A percentile compares a stretch with the other conserved stretches of the same genome.
Conservation (phyloP, 2,113 vertebrate species). For the Leptodactylus fuscus region DNA sequence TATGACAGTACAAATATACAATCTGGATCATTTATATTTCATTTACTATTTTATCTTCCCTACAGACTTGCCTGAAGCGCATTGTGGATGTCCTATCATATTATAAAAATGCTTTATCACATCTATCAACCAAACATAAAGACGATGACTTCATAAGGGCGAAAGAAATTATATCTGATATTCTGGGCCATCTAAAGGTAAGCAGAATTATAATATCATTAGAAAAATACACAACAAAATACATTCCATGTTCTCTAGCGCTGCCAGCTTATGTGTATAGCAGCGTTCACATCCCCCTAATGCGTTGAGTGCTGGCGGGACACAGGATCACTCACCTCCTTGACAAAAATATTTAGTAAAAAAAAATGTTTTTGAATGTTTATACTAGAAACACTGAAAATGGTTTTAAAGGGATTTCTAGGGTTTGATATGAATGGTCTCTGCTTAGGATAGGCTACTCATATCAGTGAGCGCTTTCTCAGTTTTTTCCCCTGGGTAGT, state of each 20-base stretch:
- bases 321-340: too few species aligned
- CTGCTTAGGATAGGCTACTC: too few species aligned
- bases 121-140: background rate
- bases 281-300: too few species aligned
- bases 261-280: too few species aligned
- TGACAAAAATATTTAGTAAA: too few species aligned
- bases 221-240: background rate
- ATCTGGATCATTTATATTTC: background rate
- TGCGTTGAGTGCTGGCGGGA: too few species aligned
- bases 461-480: too few species aligned
- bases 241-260: background rate
- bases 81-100: constrained; percentile 69
- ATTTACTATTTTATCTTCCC: background rate
- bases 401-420: too few species aligned
- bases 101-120: constrained; percentile 63
- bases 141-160: background rate
- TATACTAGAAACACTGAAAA: too few species aligned
- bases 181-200: background rate
- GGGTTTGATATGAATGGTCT: too few species aligned
- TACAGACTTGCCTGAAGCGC: constrained; percentile 65
- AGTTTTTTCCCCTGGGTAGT: too few species aligned
- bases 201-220: background rate
- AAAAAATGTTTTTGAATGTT: too few species aligned
- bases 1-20: background rate
- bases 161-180: background rate